These are phyloP conservation scores for Crotalus helleri DNA, from an alignment of 2,113 vertebrate species.

Conservation along the genomic window DNA sequence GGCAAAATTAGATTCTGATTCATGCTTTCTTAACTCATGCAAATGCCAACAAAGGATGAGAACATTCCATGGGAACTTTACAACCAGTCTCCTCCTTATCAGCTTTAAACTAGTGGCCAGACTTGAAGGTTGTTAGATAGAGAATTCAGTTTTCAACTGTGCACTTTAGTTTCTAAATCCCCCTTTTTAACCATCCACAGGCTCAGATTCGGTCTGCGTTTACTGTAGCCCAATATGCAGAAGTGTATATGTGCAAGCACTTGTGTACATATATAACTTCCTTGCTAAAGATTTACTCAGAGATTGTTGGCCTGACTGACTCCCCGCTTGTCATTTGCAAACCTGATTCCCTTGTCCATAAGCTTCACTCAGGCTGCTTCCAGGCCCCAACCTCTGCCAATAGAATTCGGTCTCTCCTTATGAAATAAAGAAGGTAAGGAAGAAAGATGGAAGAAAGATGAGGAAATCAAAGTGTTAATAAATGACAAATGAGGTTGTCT, in stretches of 20 bases:
- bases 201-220: slow-evolving; percentile 52
- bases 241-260: neutral
- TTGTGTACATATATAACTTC: slow-evolving; percentile 54
- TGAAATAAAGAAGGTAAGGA: neutral
- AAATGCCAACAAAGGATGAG: slow-evolving; percentile 72
- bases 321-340: slow-evolving; percentile 7
- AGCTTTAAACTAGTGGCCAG: slow-evolving; percentile 69
- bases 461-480: neutral
- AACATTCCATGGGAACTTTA: slow-evolving; percentile 71
- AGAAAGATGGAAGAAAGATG: neutral
- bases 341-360: slow-evolving; percentile 21
- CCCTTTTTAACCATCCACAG: slow-evolving; percentile 70
- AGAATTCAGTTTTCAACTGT: slow-evolving; percentile 70
- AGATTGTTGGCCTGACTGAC: slow-evolving; percentile 62
- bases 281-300: slow-evolving; percentile 72
- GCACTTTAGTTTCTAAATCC: slow-evolving; percentile 71
- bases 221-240: slow-evolving; percentile 52
- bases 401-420: neutral
- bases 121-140: slow-evolving; percentile 65
- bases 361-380: neutral
- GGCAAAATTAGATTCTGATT: slow-evolving; percentile 81
- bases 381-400: neutral
- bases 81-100: slow-evolving; percentile 71
- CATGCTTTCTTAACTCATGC: slow-evolving; percentile 70
- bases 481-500: neutral